Percentiles rank a stretch among this genome's conserved stretches.
phyloP scores from a whole-genome alignment of 2,113 vertebrate species.

The Macroglossus sobrinus region DNA sequence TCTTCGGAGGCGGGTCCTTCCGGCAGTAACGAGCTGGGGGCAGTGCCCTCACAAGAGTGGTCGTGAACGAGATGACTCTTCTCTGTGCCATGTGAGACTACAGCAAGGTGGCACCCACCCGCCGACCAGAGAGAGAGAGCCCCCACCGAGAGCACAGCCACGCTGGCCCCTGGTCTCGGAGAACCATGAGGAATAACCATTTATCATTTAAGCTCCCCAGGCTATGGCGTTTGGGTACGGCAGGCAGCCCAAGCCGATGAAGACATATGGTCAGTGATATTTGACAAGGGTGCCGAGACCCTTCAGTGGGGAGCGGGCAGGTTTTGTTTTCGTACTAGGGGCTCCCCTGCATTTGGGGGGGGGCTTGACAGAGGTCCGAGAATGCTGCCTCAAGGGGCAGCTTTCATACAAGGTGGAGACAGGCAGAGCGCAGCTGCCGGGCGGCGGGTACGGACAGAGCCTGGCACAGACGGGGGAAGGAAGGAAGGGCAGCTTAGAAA shows the following conservation, averaged over 20 bases:
- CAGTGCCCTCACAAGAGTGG: not conserved
- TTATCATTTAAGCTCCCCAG: not conserved
- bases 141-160: not conserved
- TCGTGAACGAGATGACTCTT: not conserved
- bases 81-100: not conserved
- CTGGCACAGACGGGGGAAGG: not conserved
- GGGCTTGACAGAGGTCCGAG: not conserved
- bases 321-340: not conserved
- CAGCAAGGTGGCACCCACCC: not conserved
- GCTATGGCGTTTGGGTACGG: not conserved
- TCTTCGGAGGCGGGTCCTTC: not conserved
- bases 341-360: no score
- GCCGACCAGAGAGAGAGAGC: not conserved
- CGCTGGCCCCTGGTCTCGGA: not conserved
- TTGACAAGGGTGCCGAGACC: not conserved
- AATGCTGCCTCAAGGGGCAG: no score
- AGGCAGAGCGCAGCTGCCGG: not conserved
- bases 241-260: not conserved
- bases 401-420: no score
- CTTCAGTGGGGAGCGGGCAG: not conserved
- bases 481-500: not conserved
- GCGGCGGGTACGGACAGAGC: not conserved
- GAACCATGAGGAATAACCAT: not conserved
- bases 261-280: not conserved
- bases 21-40: not conserved